Percentiles rank a stretch among this genome's conserved stretches.
phyloP scores from a whole-genome alignment of 2,888 invertebrate genomes.

The Tinea trinotella region DNA sequence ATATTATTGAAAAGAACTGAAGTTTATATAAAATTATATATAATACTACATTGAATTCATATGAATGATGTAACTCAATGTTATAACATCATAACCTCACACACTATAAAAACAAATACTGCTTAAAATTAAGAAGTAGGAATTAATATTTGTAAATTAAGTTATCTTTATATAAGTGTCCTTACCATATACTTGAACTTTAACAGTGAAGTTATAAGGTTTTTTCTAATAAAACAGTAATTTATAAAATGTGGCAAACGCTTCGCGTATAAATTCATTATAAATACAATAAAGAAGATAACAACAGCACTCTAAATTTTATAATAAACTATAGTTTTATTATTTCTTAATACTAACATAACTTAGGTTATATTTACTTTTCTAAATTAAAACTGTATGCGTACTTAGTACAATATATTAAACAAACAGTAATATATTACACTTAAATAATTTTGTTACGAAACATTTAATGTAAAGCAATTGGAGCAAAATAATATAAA shows the following conservation, averaged over 20 bases:
- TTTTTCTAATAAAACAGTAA: conserved; percentile 34
- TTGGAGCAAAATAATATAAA: background rate
- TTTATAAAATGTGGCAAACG: conserved; percentile 36
- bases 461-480: background rate
- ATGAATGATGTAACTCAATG: background rate
- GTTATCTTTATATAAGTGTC: background rate
- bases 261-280: conserved; percentile 31
- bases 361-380: conserved; percentile 12
- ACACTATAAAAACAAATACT: background rate
- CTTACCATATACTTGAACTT: conserved; percentile 52
- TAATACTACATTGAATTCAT: too few relatives aligned
- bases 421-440: background rate
- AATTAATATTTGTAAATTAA: background rate
- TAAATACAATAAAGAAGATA: background rate
- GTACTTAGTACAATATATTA: background rate
- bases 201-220: conserved; percentile 36
- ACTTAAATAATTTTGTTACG: conserved; percentile 1
- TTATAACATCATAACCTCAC: background rate
- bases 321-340: background rate
- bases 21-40: too few relatives aligned
- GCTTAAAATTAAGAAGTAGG: conserved; percentile 8
- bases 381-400: background rate
- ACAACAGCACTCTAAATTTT: background rate
- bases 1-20: too few relatives aligned
- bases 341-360: background rate